These are phyloP conservation scores for Eueremaeus valkanovi DNA, from an alignment of 2,888 invertebrate species.

Conservation along the genomic window DNA sequence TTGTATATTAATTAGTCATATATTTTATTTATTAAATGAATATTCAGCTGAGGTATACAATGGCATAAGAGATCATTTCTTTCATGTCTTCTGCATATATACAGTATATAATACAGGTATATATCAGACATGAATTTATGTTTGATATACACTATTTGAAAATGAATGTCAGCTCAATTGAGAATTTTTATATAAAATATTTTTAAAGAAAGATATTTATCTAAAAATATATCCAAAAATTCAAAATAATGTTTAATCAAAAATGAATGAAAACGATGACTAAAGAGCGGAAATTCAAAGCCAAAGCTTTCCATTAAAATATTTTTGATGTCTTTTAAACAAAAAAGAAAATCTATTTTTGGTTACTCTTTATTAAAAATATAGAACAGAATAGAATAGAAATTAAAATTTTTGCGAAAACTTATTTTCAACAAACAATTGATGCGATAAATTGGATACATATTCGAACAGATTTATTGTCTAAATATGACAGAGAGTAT, in stretches of 20 bases:
- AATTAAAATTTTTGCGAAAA: too few species aligned
- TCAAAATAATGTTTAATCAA: background rate
- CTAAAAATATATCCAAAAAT: background rate
- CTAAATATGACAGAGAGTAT: background rate
- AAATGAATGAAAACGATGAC: background rate
- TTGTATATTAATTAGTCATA: too few species aligned
- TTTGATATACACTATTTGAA: too few species aligned
- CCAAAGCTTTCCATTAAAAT: slow-evolving; percentile 1
- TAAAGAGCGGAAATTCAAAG: slow-evolving; percentile 19
- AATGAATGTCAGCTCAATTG: too few species aligned
- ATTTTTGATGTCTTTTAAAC: background rate
- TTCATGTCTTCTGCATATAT: too few species aligned
- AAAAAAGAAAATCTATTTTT: background rate
- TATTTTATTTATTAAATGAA: too few species aligned
- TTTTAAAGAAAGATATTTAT: too few species aligned
- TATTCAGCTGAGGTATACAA: too few species aligned
- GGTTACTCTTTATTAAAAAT: background rate
- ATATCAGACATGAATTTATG: too few species aligned
- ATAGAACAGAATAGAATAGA: background rate
- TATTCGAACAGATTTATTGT: slow-evolving; percentile 7
- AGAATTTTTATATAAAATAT: too few species aligned
- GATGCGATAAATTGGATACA: slow-evolving; percentile 15
- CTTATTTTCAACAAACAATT: background rate
- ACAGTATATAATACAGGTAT: too few species aligned
- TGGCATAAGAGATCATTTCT: too few species aligned